Evolutionary conservation across 1,140 invertebrate species (phyloP), one percentile per base, ranked within the genome.

Genomic region (Melipona quadrifasciata): DNA sequence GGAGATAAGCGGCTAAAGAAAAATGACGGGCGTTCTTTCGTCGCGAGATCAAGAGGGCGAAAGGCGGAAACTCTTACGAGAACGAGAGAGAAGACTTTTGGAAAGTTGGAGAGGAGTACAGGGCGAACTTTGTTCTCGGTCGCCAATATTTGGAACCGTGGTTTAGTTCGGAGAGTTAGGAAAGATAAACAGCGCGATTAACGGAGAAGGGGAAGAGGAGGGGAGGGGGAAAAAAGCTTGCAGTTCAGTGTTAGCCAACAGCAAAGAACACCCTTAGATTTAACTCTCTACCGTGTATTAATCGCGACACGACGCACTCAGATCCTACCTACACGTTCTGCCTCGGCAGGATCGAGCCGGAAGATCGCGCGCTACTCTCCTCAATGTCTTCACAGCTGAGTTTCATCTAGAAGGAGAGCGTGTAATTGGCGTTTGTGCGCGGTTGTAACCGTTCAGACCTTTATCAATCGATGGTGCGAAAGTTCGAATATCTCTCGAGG

Each of bases 341-440:
- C 70, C 80, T 72, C 21, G 47, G 64, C 80, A 71, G 53, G 61
- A 68, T 79, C 74, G 82, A 85, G 72, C 64, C 76, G 51, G 75
- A 76, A 72, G 79, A 74, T 58, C 61, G 34, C 71, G 39, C 17
- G 53, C 57, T 67, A 77, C 58, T 81, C 58, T 81, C 88, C 68
- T 79, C 81, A 72, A 76, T 79, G 75, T 85, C 86, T 80, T 92
- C 88, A 91, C 31, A 91, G 78, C 72, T 58, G 71, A 90, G 86
- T 91, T 80, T 92, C 91, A 87, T 92, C 91, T 91, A 91, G 65
- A 91, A 91, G 81, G 83, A 91, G 81, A 89, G 68, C 85, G 83
- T 84, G 61, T 82, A 71, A 77, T 88, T 84, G 82, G 55, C 77
- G 67, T 86, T 67, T 70, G 34, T 39, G 31, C 76, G 68, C 65